These are phyloP conservation scores for Eufriesea mexicana DNA, from an alignment of 1,140 invertebrate species.

Conservation along the genomic window DNA sequence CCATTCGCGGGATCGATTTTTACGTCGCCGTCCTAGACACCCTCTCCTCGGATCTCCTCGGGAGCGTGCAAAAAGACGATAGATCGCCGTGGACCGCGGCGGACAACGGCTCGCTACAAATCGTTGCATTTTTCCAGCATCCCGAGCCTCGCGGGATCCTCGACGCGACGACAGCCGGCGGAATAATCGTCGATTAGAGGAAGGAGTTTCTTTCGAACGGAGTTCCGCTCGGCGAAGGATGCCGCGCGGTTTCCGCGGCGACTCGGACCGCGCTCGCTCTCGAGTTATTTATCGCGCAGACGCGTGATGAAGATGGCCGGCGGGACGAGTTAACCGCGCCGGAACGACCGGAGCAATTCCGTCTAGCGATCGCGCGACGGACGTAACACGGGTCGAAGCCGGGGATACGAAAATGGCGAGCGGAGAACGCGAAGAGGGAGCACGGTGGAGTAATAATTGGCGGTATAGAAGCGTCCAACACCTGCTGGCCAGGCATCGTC, in stretches of 20 bases:
- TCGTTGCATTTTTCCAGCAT: slow-evolving; percentile 27
- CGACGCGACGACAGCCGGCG: background rate
- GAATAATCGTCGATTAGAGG: slow-evolving; percentile 10
- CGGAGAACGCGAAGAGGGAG: too few relatives aligned
- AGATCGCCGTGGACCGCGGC: slow-evolving; percentile 15
- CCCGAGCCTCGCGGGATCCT: too few relatives aligned
- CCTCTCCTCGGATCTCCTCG: background rate
- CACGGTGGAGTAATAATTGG: slow-evolving; percentile 28
- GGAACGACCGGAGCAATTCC: background rate
- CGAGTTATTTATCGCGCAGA: background rate
- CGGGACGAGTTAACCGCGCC: background rate
- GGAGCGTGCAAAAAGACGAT: slow-evolving; percentile 1
- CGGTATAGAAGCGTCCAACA: slow-evolving; percentile 41
- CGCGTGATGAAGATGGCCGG: background rate
- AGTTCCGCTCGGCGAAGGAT: background rate
- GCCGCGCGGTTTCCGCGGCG: background rate
- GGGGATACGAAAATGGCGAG: background rate
- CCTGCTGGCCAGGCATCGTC: slow-evolving; percentile 36
- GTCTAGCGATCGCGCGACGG: too few relatives aligned
- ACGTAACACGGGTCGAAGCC: background rate
- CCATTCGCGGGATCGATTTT: slow-evolving; percentile 23
- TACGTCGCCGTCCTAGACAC: background rate
- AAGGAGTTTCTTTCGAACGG: slow-evolving; percentile 8
- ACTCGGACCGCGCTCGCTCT: too few relatives aligned
- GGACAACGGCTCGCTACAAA: slow-evolving; percentile 28